A percentile compares a stretch with the other conserved stretches of the same genome.
Evolutionary conservation across 92 coral and sea anemone species (phyloP).

Genomic region (Pocillopora grandis): DNA sequence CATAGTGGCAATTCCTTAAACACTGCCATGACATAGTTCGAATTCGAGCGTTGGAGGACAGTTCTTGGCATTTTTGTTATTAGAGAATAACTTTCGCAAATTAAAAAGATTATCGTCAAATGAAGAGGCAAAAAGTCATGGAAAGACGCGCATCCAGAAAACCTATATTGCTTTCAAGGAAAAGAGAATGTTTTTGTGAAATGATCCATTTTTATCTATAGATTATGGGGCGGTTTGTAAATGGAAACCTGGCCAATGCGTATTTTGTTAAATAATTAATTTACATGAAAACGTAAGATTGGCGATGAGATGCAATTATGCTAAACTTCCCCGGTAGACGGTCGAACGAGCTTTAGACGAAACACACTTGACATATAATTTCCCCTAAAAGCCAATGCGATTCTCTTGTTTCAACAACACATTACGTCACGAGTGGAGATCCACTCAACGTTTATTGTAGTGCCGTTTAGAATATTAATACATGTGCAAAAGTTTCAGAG

Average conservation of each 20-base stretch:
- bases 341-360: slow-evolving; percentile 12
- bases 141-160: not conserved
- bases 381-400: slow-evolving; percentile 24
- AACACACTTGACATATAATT: slow-evolving; percentile 30
- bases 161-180: not conserved
- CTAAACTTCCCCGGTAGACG: not conserved
- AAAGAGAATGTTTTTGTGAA: slow-evolving; percentile 2
- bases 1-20: not conserved
- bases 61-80: slow-evolving; percentile 21
- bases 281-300: slow-evolving; percentile 19
- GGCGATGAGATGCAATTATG: slow-evolving; percentile 11
- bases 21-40: slow-evolving; percentile 10
- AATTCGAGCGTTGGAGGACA: not conserved
- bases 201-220: not conserved
- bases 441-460: slow-evolving; percentile 12
- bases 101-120: not conserved
- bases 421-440: not conserved
- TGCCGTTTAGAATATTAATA: not conserved
- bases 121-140: not conserved
- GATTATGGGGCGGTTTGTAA: slow-evolving; percentile 17
- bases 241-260: slow-evolving; percentile 19
- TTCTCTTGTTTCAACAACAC: not conserved
- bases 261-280: slow-evolving; percentile 24
- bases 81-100: slow-evolving; percentile 33
- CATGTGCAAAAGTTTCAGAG: not conserved